Evolutionary conservation across 2,888 invertebrate species (phyloP), one percentile per base, ranked within the genome.

Genomic region (Chalcis sispes): DNA sequence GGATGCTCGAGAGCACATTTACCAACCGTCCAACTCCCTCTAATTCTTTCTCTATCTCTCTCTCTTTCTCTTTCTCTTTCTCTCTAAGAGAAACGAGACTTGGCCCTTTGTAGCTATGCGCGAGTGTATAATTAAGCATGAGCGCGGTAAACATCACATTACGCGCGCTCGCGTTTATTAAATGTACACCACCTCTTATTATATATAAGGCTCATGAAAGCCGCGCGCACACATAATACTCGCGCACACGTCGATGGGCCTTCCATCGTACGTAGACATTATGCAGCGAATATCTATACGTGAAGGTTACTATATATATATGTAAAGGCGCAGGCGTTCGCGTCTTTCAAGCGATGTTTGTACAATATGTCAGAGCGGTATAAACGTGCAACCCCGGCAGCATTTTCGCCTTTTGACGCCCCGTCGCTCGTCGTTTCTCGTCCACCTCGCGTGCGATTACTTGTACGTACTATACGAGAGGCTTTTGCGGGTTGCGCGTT

Each of bases 161-260:
- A 13, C 48, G 20, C 5, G 23, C 50, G 23, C 5, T 29, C n/a
- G n/a, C 61, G 66, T 72, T 67, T 74, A 67, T 73, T 74, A 74
- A 62, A 67, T 25, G 58, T 54, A 25, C 52, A 56, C 56, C 48
- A 27, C 25, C 29, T 27, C 27, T 1, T 15, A 52, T n/a, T n/a
- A n/a, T n/a, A n/a, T n/a, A n/a, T n/a, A n/a, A n/a, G n/a, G n/a
- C n/a, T n/a, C 54, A 54, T 56, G 52, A 65, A 72, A 65, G 64
- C 20, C n/a, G n/a, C n/a, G n/a, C n/a, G n/a, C n/a, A n/a, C n/a
- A 20, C 20, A 50, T 3, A 46, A 15, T 46, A 46, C 2, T 10
- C 23, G 20, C 56, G 25, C 46, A 25, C 48, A 46, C 74, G 32
- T 62, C 74, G 54, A 46, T 62, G 42, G 52, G 50, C 36, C 27